These are phyloP conservation scores for Diachasma alloeum DNA, from an alignment of 1,140 invertebrate species.

Conservation along the genomic window DNA sequence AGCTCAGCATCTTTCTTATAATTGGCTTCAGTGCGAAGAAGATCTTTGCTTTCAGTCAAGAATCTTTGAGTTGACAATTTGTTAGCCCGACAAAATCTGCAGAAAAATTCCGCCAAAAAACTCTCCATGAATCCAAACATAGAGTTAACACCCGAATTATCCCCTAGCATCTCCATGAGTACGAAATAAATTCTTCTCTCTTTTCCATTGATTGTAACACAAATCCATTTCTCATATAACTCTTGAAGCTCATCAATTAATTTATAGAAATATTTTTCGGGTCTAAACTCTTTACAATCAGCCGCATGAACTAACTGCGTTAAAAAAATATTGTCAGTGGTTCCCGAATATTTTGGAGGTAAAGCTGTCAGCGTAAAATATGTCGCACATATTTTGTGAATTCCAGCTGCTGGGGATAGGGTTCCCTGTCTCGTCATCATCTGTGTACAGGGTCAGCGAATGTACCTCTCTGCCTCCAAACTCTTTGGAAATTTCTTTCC, in stretches of 20 bases:
- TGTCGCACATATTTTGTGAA: too few species aligned
- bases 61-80: background rate
- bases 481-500: too few species aligned
- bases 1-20: background rate
- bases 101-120: background rate
- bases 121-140: background rate
- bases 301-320: too few species aligned
- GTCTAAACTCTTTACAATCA: too few species aligned
- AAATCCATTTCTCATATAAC: background rate
- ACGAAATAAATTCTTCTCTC: background rate
- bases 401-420: too few species aligned
- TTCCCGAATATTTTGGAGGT: too few species aligned
- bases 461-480: too few species aligned
- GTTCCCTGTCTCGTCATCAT: too few species aligned
- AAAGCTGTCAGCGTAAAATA: too few species aligned
- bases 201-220: background rate
- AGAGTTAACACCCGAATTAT: background rate
- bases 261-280: too few species aligned
- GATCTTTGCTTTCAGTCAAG: background rate
- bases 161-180: background rate
- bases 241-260: background rate
- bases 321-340: too few species aligned
- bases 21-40: background rate
- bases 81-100: background rate
- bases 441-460: too few species aligned